phyloP scores from a whole-genome alignment of 2,797 vertebrate species.

The Acomys russatus region DNA sequence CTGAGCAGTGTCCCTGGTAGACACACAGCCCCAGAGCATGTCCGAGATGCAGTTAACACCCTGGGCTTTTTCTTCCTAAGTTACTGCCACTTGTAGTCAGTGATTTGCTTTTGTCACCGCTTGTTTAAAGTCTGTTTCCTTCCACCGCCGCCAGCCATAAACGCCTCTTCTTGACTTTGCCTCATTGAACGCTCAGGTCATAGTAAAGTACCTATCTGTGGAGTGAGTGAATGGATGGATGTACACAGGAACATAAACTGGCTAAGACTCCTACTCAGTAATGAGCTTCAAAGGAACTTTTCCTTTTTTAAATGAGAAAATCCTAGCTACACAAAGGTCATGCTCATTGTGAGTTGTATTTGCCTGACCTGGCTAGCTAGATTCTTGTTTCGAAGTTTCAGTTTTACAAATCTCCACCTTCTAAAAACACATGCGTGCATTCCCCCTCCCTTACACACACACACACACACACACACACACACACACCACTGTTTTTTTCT shows the following conservation, averaged over 20 bases:
- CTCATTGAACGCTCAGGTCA: neutral
- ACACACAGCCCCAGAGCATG: neutral
- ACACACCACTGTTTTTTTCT: neutral
- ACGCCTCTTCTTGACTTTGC: neutral
- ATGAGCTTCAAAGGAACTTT: neutral
- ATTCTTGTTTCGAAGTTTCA: neutral
- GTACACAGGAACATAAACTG: neutral
- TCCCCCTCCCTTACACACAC: neutral
- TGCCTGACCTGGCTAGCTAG: neutral
- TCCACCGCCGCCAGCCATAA: neutral
- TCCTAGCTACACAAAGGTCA: neutral
- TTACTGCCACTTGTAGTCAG: neutral
- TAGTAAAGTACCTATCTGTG: neutral
- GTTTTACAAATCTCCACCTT: neutral
- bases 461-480: neutral
- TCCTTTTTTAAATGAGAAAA: constrained; percentile 8
- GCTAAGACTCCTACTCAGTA: neutral
- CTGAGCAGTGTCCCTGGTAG: neutral
- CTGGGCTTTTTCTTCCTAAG: neutral
- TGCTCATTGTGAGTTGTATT: constrained; percentile 35
- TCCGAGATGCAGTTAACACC: neutral
- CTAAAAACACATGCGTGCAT: neutral
- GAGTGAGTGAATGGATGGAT: neutral
- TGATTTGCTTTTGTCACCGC: neutral
- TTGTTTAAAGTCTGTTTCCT: neutral